Evolutionary conservation across 1,140 invertebrate genomes (phyloP).

Genomic region (Cotesia typhae): DNA sequence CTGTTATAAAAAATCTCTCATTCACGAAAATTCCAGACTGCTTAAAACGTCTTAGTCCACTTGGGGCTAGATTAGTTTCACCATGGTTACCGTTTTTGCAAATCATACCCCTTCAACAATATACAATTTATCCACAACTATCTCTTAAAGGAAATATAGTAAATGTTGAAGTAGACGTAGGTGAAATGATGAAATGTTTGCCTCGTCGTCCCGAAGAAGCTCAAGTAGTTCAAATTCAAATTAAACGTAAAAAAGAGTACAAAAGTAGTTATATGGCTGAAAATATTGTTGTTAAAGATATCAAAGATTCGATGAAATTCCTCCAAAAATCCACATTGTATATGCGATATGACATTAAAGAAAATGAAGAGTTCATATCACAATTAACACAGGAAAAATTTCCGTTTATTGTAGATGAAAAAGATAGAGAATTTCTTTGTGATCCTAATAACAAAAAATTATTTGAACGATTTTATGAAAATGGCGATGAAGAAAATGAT

Average conservation of each 20-base stretch:
- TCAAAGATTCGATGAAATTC: neutral
- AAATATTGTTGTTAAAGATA: neutral
- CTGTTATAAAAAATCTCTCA: neutral
- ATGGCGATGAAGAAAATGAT: neutral
- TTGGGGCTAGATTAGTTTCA: slow-evolving; percentile 19
- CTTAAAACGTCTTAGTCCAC: neutral
- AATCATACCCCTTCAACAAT: neutral
- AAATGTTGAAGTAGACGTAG: slow-evolving; percentile 22
- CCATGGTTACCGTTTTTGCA: slow-evolving; percentile 8
- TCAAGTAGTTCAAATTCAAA: neutral
- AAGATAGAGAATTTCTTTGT: neutral
- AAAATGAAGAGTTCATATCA: neutral
- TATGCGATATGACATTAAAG: neutral
- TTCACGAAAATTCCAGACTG: neutral
- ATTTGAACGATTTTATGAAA: neutral
- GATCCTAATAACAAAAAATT: neutral
- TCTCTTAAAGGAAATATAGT: slow-evolving; percentile 30
- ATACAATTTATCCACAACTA: slow-evolving; percentile 28
- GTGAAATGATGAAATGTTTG: slow-evolving; percentile 19
- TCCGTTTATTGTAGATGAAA: slow-evolving; percentile 6
- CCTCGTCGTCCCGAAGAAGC: slow-evolving; percentile 9
- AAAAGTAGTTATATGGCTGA: slow-evolving; percentile 15
- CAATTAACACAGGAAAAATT: neutral
- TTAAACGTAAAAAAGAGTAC: slow-evolving; percentile 14
- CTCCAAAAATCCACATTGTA: neutral